Base-by-base conservation (phyloP, 1,140 invertebrate species). In the Eriosoma lanigerum region DNA sequence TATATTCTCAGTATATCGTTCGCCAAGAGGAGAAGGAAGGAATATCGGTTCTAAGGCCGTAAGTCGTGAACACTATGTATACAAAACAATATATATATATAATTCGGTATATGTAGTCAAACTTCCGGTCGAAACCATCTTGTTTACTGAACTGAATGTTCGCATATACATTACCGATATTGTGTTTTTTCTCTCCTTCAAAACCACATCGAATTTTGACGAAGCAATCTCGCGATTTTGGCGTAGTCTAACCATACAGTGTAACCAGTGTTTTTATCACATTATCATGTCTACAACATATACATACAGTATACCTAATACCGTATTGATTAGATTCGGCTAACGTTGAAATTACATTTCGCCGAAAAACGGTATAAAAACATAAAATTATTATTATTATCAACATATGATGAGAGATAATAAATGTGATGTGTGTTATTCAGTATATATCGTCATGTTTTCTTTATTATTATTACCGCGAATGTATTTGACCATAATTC, bases 381-480 rank as follows among this genome's bases (percentile, higher is more conserved):
- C 26, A 32, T 72, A 50, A 52, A 50, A 26, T 50, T 70, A 70
- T 72, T 72, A 52, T 52, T 72, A 72, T 72, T 52, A 52, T n/a
- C n/a, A n/a, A n/a, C n/a, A n/a, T n/a, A n/a, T n/a, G n/a, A n/a
- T 32, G 68, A 50, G 52, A 50, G 46, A 72, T 50, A 50, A 50
- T 50, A 50, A 70, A 52, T 72, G 46, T 52, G n/a, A n/a, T n/a
- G n/a, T n/a, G n/a, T n/a, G n/a, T n/a, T n/a, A n/a, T n/a, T n/a
- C n/a, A n/a, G n/a, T n/a, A n/a, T n/a, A n/a, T n/a, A n/a, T n/a
- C n/a, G n/a, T n/a, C n/a, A n/a, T n/a, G n/a, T n/a, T n/a, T n/a
- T n/a, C n/a, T n/a, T n/a, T n/a, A n/a, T n/a, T n/a, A 46, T 72
- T 72, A 72, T 24, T 72, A n/a, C 66, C 66, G 24, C 66, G 15